These are phyloP conservation scores for Cyprinodon diabolis DNA, from an alignment of 2,797 vertebrate genomes.

Conservation along the genomic window DNA sequence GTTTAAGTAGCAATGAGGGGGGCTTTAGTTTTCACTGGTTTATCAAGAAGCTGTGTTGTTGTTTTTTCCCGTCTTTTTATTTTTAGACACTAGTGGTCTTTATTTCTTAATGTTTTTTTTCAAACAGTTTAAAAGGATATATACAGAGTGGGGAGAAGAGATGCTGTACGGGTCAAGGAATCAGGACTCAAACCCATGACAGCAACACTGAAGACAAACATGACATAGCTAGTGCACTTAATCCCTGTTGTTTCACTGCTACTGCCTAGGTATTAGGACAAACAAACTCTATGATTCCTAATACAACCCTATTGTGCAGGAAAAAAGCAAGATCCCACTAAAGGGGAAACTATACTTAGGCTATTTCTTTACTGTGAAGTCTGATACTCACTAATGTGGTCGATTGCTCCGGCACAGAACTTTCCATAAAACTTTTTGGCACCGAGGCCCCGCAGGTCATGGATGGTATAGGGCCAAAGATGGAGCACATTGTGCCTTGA, in stretches of 20 bases:
- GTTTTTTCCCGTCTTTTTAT: background rate
- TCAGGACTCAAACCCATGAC: no score
- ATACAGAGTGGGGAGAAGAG: no score
- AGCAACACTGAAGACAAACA: no score
- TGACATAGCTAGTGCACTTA: no score
- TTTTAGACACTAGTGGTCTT: no score
- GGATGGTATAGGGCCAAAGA: conserved; percentile 98
- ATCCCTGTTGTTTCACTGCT: no score
- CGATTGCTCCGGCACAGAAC: conserved; percentile 96
- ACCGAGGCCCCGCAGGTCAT: conserved; percentile 92
- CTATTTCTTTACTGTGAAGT: background rate
- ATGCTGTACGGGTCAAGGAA: no score
- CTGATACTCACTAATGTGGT: conserved; percentile 95
- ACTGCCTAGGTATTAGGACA: no score
- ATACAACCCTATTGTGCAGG: background rate
- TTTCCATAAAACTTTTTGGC: conserved; percentile 98
- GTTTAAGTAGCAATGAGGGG: background rate
- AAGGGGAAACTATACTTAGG: background rate
- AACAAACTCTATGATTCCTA: background rate
- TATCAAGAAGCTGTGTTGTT: background rate
- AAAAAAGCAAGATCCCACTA: background rate
- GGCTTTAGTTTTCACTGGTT: background rate
- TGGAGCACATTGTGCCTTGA: conserved; percentile 97
- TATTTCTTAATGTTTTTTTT: no score
- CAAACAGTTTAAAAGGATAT: no score